phyloP scores from a whole-genome alignment of 2,113 vertebrate genomes.

The Boleophthalmus pectinirostris region DNA sequence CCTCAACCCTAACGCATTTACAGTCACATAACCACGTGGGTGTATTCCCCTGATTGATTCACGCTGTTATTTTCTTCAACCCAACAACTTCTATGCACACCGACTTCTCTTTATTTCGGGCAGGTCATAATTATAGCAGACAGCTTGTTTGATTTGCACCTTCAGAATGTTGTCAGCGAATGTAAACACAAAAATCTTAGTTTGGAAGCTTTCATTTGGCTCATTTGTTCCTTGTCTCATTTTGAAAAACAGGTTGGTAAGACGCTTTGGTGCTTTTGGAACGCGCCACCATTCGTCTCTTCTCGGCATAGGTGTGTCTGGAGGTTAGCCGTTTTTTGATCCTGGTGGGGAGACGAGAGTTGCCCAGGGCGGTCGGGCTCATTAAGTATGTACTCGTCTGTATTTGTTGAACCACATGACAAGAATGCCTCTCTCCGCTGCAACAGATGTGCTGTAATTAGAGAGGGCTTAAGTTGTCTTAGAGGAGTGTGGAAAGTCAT shows the following conservation, averaged over 20 bases:
- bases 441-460: slow-evolving; percentile 86
- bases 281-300: slow-evolving; percentile 18
- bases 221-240: slow-evolving; percentile 71
- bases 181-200: slow-evolving; percentile 69
- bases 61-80: slow-evolving; percentile 70
- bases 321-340: slow-evolving; percentile 74
- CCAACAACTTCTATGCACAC: slow-evolving; percentile 55
- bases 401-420: slow-evolving; percentile 82
- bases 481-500: slow-evolving; percentile 77
- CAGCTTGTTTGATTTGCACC: slow-evolving; percentile 72
- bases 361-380: slow-evolving; percentile 75
- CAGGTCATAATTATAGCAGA: slow-evolving; percentile 75
- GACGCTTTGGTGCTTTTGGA: slow-evolving; percentile 31
- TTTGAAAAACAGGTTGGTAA: slow-evolving; percentile 70
- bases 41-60: slow-evolving; percentile 59
- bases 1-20: slow-evolving; percentile 69
- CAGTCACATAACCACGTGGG: slow-evolving; percentile 66
- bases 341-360: slow-evolving; percentile 73
- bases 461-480: slow-evolving; percentile 81
- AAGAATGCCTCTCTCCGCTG: slow-evolving; percentile 76
- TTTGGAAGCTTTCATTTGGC: slow-evolving; percentile 71
- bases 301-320: slow-evolving; percentile 29
- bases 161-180: slow-evolving; percentile 73
- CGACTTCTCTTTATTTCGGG: slow-evolving; percentile 73
- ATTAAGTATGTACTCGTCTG: slow-evolving; percentile 77